phyloP scores from a whole-genome alignment of 2,888 invertebrate species.

The Caenorhabditis angaria region DNA sequence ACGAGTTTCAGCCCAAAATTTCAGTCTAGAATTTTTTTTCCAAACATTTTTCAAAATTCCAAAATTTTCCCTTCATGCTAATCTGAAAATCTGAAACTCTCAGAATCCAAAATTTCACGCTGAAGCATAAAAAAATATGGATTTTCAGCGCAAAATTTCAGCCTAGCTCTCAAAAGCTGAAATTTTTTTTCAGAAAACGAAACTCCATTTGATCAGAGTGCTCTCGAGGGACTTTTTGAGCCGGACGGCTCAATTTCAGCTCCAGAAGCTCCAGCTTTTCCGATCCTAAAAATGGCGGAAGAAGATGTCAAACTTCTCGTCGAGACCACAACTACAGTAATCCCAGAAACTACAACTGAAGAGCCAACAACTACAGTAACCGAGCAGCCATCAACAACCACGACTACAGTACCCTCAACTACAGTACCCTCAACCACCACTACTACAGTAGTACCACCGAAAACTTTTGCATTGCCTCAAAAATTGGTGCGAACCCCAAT shows the following conservation, averaged over 20 bases:
- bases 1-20: too few species aligned
- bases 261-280: constrained; percentile 32
- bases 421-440: not conserved
- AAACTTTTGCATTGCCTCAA: constrained; percentile 24
- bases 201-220: constrained; percentile 40
- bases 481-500: constrained; percentile 34
- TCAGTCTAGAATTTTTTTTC: too few species aligned
- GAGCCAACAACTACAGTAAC: not conserved
- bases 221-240: constrained; percentile 35
- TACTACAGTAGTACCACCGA: not conserved
- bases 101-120: not conserved
- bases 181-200: constrained; percentile 20
- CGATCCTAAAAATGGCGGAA: constrained; percentile 38
- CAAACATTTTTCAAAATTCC: too few species aligned
- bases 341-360: constrained; percentile 1
- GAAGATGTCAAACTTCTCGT: constrained; percentile 27
- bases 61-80: too few species aligned
- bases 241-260: constrained; percentile 29
- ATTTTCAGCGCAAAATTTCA: too few species aligned
- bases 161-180: not conserved
- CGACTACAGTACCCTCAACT: not conserved
- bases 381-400: not conserved
- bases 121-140: too few species aligned
- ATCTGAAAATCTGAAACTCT: too few species aligned
- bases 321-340: constrained; percentile 8